A percentile compares a stretch with the other conserved stretches of the same genome.
phyloP scores from a whole-genome alignment of 2,888 invertebrate genomes.

The Zygaena filipendulae region DNA sequence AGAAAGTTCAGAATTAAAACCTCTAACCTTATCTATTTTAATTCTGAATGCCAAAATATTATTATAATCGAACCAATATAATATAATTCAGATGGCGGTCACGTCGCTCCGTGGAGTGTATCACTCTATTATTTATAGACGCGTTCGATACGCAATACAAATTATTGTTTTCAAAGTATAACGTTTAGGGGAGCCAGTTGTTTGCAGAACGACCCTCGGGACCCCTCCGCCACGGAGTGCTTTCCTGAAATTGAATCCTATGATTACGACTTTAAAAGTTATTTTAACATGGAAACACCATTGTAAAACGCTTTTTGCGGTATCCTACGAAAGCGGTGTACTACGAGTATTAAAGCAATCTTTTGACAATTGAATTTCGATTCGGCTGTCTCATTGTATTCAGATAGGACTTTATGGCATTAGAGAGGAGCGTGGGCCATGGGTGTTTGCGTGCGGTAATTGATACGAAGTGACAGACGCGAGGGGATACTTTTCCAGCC shows the following conservation, averaged over 20 bases:
- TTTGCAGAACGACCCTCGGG: constrained; percentile 62
- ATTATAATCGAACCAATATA: background rate
- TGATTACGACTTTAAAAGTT: constrained; percentile 29
- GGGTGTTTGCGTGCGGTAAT: constrained; percentile 68
- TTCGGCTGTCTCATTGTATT: constrained; percentile 41
- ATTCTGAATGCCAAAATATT: no score
- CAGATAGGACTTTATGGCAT: constrained; percentile 49
- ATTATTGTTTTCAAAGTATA: constrained; percentile 70
- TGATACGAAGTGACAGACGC: constrained; percentile 66
- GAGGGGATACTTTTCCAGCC: constrained; percentile 56
- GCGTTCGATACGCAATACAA: constrained; percentile 70
- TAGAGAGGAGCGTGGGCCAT: constrained; percentile 25
- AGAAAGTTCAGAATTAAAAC: no score
- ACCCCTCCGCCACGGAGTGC: constrained; percentile 24
- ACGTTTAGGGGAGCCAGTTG: constrained; percentile 65
- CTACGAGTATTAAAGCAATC: constrained; percentile 61
- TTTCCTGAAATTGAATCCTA: constrained; percentile 40
- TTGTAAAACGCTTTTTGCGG: constrained; percentile 44
- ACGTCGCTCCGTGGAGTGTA: constrained; percentile 47
- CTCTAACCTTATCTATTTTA: no score
- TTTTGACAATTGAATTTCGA: constrained; percentile 66
- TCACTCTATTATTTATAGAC: constrained; percentile 68
- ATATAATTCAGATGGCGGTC: constrained; percentile 19
- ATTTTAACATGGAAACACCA: constrained; percentile 25
- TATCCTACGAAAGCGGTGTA: constrained; percentile 35